These are phyloP conservation scores for Lamprotornis superbus DNA, from an alignment of 2,113 vertebrate species.

Conservation along the genomic window DNA sequence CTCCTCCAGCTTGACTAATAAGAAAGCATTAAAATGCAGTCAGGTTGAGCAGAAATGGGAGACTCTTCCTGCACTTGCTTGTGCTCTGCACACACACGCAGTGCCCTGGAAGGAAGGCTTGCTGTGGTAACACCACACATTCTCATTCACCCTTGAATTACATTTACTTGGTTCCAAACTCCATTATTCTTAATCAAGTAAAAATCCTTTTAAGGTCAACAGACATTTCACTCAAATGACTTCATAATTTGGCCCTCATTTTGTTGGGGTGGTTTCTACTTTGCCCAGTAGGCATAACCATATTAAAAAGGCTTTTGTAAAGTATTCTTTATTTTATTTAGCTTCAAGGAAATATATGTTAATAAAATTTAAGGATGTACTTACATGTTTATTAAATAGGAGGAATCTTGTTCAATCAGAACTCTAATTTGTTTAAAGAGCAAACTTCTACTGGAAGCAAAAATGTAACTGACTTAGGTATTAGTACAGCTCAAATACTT, in stretches of 20 bases:
- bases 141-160: background rate
- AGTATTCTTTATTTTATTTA: constrained; percentile 40
- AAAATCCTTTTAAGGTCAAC: constrained; percentile 19
- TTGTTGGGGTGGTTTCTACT: background rate
- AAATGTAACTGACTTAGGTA: background rate
- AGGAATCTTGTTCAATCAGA: constrained; percentile 20
- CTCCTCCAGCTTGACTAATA: constrained; percentile 50
- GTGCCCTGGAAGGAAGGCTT: background rate
- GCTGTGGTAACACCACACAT: background rate
- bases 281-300: constrained; percentile 28
- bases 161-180: background rate
- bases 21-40: constrained; percentile 2
- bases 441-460: constrained; percentile 19
- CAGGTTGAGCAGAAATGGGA: background rate
- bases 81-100: background rate
- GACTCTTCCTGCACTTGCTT: background rate
- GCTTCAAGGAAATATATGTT: constrained; percentile 27
- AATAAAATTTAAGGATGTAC: constrained; percentile 45
- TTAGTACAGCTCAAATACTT: constrained; percentile 10
- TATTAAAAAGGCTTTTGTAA: constrained; percentile 31
- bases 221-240: constrained; percentile 38
- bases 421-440: background rate
- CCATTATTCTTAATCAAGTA: constrained; percentile 25
- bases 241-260: constrained; percentile 38
- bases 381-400: constrained; percentile 15